Evolutionary conservation across 1,140 invertebrate species (phyloP), one percentile per base, ranked within the genome.

Genomic region (Charaxes varanes): DNA sequence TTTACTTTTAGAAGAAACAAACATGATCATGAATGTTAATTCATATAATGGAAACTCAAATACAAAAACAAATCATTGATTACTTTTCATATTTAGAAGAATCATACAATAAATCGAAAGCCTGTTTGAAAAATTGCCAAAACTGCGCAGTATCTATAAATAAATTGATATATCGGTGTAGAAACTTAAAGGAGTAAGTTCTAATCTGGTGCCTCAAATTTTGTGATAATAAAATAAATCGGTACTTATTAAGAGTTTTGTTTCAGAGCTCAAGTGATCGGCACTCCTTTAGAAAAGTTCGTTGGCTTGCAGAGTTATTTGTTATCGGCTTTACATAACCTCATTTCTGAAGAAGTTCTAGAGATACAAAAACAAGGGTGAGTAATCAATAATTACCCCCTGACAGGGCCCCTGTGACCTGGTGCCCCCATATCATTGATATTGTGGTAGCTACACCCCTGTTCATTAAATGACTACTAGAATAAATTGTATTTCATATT

Each of bases 91-190:
- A 50, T 51, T 80, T 83, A 41, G 71, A 78, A 53, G 74, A 83
- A 54, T 77, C 73, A 27, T 64, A 70, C 31, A 71, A 61, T 36
- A 62, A 55, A 19, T 60, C 71, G 23, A 84, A 77, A 74, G 62
- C 44, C 50, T 63, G 64, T 66, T 77, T 84, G 71, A 77, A 67
- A 68, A 68, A 68, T 53, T 82, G 79, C 77, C 77, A 80, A 70
- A 80, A 72, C 61, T 68, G 65, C 62, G 74, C 79, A 62, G 53
- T 70, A 41, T 62, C 72, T 73, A 77, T 84, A 53, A 76, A 76
- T 80, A 79, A 76, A 59, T 44, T 79, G 24, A 76, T 76, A 46
- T 62, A 67, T 41, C 67, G 79, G 30, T 79, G 68, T 43, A 73
- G 53, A 38, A 67, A 64, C 42, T 65, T 84, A 34, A 62, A 71